Percentiles rank a stretch among this genome's conserved stretches.
Evolutionary conservation across 2,797 vertebrate genomes (phyloP).

Genomic region (Crocodylus rhombifer): DNA sequence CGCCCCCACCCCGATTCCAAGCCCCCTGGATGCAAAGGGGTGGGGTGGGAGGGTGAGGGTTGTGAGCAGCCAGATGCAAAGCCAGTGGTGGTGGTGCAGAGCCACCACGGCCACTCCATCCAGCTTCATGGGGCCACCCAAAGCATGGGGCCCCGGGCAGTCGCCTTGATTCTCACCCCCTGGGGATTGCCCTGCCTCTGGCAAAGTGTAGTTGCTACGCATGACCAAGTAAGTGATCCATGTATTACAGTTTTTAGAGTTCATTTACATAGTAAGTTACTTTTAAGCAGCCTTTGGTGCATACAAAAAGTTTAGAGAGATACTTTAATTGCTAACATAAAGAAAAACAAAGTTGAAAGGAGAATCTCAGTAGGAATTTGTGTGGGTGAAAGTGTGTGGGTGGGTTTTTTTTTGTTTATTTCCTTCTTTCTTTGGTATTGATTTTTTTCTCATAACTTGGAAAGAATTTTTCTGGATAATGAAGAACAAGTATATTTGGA

Average conservation of each 20-base stretch:
- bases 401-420: neutral
- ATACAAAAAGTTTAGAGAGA: neutral
- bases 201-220: neutral
- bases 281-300: neutral
- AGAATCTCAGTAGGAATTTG: neutral
- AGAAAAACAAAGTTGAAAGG: neutral
- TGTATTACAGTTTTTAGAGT: neutral
- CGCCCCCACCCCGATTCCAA: too few species aligned
- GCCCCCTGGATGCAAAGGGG: too few species aligned
- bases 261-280: neutral
- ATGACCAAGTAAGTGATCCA: neutral
- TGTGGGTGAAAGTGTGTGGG: neutral
- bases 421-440: neutral
- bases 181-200: too few species aligned
- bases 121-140: too few species aligned
- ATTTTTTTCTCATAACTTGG: neutral
- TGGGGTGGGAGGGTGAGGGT: too few species aligned
- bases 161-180: too few species aligned
- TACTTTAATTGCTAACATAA: neutral
- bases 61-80: too few species aligned
- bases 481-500: neutral
- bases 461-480: neutral
- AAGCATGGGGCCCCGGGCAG: too few species aligned
- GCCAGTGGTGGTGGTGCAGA: too few species aligned
- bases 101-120: too few species aligned